Conservation (phyloP, 2,888 invertebrate species). For the Machimus atricapillus region DNA sequence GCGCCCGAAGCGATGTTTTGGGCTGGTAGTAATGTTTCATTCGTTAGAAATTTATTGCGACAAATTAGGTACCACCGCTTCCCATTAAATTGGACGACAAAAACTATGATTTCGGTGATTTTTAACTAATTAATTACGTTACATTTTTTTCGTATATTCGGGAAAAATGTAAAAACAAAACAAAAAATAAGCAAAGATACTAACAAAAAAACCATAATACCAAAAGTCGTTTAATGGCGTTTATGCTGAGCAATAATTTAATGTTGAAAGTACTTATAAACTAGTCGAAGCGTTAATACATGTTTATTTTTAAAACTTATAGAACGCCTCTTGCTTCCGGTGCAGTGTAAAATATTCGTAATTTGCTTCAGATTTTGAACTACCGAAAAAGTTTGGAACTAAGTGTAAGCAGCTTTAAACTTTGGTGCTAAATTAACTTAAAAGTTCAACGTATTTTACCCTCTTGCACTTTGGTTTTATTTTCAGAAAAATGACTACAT, state of each 20-base stretch:
- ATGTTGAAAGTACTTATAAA: no score
- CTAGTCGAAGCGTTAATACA: no score
- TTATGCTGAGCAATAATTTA: no score
- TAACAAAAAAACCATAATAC: no score
- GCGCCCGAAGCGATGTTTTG: background rate
- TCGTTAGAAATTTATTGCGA: background rate
- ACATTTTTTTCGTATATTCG: background rate
- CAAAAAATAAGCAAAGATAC: background rate
- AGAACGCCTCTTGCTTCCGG: background rate
- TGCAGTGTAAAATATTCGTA: background rate
- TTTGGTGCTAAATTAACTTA: background rate
- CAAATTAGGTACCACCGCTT: background rate
- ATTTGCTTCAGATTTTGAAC: background rate
- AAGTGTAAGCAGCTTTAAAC: background rate
- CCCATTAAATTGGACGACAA: background rate
- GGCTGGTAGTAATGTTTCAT: background rate
- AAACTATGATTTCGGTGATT: background rate
- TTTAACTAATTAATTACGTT: background rate
- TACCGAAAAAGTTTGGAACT: background rate
- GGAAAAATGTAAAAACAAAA: background rate
- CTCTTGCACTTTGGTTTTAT: background rate
- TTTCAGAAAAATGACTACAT: no score
- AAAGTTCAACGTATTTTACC: background rate
- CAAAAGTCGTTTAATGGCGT: no score
- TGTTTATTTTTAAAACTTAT: no score